phyloP scores from a whole-genome alignment of 1,140 invertebrate genomes.

The Drosophila nebulosa region DNA sequence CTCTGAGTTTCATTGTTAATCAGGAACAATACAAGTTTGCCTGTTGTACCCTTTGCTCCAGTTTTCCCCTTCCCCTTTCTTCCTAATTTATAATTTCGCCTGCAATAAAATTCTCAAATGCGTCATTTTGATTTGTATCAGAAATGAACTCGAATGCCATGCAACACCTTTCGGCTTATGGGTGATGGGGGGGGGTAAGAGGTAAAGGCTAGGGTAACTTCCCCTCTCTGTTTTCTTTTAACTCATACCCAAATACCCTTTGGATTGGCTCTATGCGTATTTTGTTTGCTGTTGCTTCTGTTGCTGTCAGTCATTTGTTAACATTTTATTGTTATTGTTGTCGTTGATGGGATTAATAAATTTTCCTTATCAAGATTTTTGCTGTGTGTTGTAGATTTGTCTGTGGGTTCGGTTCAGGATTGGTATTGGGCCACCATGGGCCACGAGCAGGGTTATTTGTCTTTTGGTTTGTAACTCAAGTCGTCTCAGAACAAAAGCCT shows the following conservation, averaged over 20 bases:
- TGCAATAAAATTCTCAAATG: slow-evolving; percentile 64
- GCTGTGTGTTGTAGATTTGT: slow-evolving; percentile 49
- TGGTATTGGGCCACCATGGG: background rate
- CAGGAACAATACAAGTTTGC: background rate
- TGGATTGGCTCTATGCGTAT: background rate
- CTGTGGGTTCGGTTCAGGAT: background rate
- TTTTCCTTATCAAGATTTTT: slow-evolving; percentile 75
- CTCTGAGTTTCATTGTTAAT: slow-evolving; percentile 40
- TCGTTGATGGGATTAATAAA: slow-evolving; percentile 78
- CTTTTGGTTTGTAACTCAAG: slow-evolving; percentile 32
- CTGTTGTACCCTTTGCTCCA: background rate
- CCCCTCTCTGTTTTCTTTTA: background rate
- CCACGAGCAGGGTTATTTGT: slow-evolving; percentile 60
- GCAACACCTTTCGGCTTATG: slow-evolving; percentile 27
- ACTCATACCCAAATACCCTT: background rate
- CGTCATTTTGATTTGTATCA: slow-evolving; percentile 69
- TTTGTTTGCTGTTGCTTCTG: slow-evolving; percentile 6
- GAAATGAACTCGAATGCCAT: slow-evolving; percentile 53
- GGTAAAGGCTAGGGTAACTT: too few species aligned
- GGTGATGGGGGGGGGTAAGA: background rate
- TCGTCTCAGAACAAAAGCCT: too few species aligned
- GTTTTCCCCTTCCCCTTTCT: background rate
- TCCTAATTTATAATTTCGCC: slow-evolving; percentile 61
- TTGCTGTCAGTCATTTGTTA: slow-evolving; percentile 67
- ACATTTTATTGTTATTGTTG: slow-evolving; percentile 79